Evolutionary conservation across 2,797 vertebrate genomes (phyloP), one percentile per base, ranked within the genome.

Genomic region (Monodelphis domestica): DNA sequence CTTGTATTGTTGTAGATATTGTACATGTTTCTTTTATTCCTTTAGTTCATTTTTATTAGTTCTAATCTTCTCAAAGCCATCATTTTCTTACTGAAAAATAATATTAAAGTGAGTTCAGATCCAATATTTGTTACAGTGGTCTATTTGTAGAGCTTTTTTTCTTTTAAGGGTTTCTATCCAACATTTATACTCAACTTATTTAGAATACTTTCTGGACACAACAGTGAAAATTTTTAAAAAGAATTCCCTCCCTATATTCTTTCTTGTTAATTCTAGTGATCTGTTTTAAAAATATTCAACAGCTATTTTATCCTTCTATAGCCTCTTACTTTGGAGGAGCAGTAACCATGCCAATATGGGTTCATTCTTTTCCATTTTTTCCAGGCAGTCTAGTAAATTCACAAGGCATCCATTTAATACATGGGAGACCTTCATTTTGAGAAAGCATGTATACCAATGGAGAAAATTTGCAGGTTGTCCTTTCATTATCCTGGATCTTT

Each of bases 61-160:
- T 70, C 4, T n/a, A 33, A 63, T 33, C n/a, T n/a, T n/a, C 4
- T 63, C 29, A 63, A n/a, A 2, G 14, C 7, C 15, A 70, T 2
- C 17, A 63, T 70, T 70, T 70, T 70, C 14, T 70, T 70, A 70
- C 33, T 38, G 33, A 5, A 70, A 70, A 70, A 38, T 38, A n/a
- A 38, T 21, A 17, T 70, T 70, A 38, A 0, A n/a, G n/a, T n/a
- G n/a, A n/a, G n/a, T n/a, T n/a, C n/a, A n/a, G 2, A 70, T 38
- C 15, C n/a, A 70, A 70, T 15, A 33, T 1, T 33, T 14, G 26
- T n/a, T 63, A n/a, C n/a, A n/a, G 63, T 91, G 29, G 89, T 56
- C 88, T 92, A 94, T 90, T 24, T 59, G 7, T n/a, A 17, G 24
- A 7, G 63, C 91, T 63, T 38, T 92, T 94, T 91, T 91, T n/a